Evolutionary conservation across 2,888 invertebrate species (phyloP).

Genomic region (Xanthostigma xanthostigma): DNA sequence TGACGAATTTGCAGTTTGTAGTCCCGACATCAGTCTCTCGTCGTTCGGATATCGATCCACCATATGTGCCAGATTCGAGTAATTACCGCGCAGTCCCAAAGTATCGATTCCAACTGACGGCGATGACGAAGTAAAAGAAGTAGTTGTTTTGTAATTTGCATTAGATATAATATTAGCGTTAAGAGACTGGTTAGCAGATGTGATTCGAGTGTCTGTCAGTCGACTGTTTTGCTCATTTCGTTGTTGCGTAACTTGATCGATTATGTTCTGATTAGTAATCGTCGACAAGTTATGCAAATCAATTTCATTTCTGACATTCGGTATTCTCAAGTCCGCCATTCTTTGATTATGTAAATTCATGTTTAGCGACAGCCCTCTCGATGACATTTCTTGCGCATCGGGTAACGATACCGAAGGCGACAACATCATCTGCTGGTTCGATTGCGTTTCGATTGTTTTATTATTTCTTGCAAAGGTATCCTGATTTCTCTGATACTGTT

Average conservation of each 20-base stretch:
- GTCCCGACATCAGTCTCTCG: constrained; percentile 36
- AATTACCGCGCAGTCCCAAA: constrained; percentile 30
- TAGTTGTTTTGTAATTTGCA: constrained; percentile 12
- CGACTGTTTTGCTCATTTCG: constrained; percentile 1
- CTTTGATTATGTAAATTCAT: too few relatives aligned
- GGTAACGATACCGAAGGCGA: too few relatives aligned
- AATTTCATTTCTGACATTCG: too few relatives aligned
- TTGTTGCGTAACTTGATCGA: background rate
- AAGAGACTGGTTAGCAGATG: constrained; percentile 1
- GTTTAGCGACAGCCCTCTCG: too few relatives aligned
- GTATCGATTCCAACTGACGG: constrained; percentile 34
- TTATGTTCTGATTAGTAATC: too few relatives aligned
- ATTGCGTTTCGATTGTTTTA: too few relatives aligned
- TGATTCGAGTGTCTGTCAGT: constrained; percentile 1
- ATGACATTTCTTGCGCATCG: too few relatives aligned
- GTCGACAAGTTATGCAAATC: too few relatives aligned
- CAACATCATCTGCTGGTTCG: too few relatives aligned
- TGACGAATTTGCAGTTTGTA: constrained; percentile 30
- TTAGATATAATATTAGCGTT: constrained; percentile 18
- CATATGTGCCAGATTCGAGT: constrained; percentile 43
- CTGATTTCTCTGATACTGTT: too few relatives aligned
- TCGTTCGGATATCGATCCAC: constrained; percentile 41
- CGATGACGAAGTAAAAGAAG: constrained; percentile 23
- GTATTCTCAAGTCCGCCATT: too few relatives aligned
- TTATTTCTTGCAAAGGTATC: too few relatives aligned